phyloP scores from a whole-genome alignment of 2,113 vertebrate species.

The Phrynosoma platyrhinos region DNA sequence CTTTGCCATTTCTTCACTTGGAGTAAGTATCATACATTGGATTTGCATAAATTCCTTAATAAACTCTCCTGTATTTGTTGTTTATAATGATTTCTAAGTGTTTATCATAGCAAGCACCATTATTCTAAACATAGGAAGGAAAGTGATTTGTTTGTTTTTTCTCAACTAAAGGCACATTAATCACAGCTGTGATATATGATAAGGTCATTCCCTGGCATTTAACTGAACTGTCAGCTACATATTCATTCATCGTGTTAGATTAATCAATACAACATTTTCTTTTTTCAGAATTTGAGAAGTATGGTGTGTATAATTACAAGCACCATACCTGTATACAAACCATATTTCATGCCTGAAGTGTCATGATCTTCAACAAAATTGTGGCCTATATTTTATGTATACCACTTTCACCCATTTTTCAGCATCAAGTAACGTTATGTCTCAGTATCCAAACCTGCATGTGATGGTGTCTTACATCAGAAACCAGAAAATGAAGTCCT shows the following conservation, averaged over 20 bases:
- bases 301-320: neutral
- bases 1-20: neutral
- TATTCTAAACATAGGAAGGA: slow-evolving; percentile 25
- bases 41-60: neutral
- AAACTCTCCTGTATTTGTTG: slow-evolving; percentile 29
- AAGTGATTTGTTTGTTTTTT: neutral
- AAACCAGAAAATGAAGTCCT: neutral
- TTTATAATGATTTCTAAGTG: slow-evolving; percentile 32
- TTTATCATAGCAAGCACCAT: slow-evolving; percentile 20
- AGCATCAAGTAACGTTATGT: neutral
- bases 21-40: neutral
- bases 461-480: neutral
- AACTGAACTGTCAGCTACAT: slow-evolving; percentile 20
- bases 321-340: neutral
- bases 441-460: neutral
- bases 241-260: slow-evolving; percentile 30
- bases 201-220: slow-evolving; percentile 24
- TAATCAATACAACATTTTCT: neutral
- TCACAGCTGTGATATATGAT: slow-evolving; percentile 38
- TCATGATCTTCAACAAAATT: neutral
- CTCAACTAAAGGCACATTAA: slow-evolving; percentile 31
- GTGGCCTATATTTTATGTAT: neutral
- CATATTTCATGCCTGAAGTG: neutral
- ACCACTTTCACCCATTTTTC: neutral
- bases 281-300: neutral